phyloP scores from a whole-genome alignment of 1,140 invertebrate species.

The Mylabris phalerata region DNA sequence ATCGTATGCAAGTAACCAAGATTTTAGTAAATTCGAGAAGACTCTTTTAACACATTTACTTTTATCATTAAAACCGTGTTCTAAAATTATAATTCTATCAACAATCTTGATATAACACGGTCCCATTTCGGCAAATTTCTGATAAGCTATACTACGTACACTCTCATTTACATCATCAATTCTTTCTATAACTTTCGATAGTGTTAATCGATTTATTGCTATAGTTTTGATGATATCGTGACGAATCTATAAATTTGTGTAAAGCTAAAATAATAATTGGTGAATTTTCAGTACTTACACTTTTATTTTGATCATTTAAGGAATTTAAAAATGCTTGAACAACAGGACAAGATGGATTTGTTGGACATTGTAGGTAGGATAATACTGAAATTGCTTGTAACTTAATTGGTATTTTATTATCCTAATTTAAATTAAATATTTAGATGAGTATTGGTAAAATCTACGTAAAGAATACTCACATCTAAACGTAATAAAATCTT shows the following conservation, averaged over 20 bases:
- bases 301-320: slow-evolving; percentile 67
- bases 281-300: slow-evolving; percentile 43
- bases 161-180: slow-evolving; percentile 19
- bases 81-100: slow-evolving; percentile 57
- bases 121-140: slow-evolving; percentile 61
- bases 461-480: slow-evolving; percentile 3
- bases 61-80: slow-evolving; percentile 59
- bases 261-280: too few relatives aligned
- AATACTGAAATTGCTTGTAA: slow-evolving; percentile 74
- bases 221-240: slow-evolving; percentile 40
- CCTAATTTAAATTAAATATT: slow-evolving; percentile 40
- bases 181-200: slow-evolving; percentile 30
- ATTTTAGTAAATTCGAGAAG: slow-evolving; percentile 49
- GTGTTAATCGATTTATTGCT: slow-evolving; percentile 40
- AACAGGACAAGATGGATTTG: slow-evolving; percentile 66
- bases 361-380: slow-evolving; percentile 71
- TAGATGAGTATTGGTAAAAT: neutral
- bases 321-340: slow-evolving; percentile 74
- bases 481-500: slow-evolving; percentile 51
- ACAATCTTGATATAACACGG: slow-evolving; percentile 61
- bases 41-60: slow-evolving; percentile 46
- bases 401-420: slow-evolving; percentile 65
- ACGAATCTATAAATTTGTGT: slow-evolving; percentile 32
- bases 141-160: slow-evolving; percentile 66
- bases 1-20: slow-evolving; percentile 58